phyloP scores from a whole-genome alignment of 1,140 invertebrate genomes.

The Anoplophora glabripennis region DNA sequence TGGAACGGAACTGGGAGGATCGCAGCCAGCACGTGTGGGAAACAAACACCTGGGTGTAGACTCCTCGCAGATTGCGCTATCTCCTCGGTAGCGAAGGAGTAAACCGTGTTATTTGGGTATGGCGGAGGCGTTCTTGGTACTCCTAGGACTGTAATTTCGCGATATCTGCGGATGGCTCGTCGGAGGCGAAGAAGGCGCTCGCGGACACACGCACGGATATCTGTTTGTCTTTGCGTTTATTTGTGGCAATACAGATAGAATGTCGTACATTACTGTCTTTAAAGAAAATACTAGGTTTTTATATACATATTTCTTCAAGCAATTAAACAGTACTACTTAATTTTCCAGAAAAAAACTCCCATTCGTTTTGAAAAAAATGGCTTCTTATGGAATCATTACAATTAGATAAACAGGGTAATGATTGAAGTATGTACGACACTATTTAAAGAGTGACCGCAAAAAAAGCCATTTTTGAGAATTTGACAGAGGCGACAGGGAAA shows the following conservation, averaged over 20 bases:
- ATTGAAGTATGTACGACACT: too few relatives aligned
- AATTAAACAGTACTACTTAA: too few relatives aligned
- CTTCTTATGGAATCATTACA: too few relatives aligned
- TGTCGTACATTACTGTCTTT: too few relatives aligned
- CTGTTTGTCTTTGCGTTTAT: slow-evolving; percentile 1
- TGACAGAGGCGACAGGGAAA: too few relatives aligned
- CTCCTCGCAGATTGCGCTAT: slow-evolving; percentile 4
- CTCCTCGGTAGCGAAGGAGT: slow-evolving; percentile 17
- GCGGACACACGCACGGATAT: background rate
- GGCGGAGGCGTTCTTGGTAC: slow-evolving; percentile 31
- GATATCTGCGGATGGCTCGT: slow-evolving; percentile 32
- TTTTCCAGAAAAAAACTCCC: too few relatives aligned
- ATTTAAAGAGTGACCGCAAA: too few relatives aligned
- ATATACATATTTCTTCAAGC: too few relatives aligned
- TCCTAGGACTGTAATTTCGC: slow-evolving; percentile 36
- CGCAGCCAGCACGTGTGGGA: slow-evolving; percentile 41
- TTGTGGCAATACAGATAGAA: background rate
- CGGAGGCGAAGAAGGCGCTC: slow-evolving; percentile 6
- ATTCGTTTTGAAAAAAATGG: too few relatives aligned
- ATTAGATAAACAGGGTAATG: too few relatives aligned
- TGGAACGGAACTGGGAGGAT: slow-evolving; percentile 43
- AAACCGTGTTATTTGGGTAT: slow-evolving; percentile 33
- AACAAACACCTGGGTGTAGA: slow-evolving; percentile 37
- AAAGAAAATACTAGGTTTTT: too few relatives aligned
- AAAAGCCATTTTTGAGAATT: too few relatives aligned